Evolutionary conservation across 1,140 invertebrate genomes (phyloP).

Genomic region (Drosophila rufa): DNA sequence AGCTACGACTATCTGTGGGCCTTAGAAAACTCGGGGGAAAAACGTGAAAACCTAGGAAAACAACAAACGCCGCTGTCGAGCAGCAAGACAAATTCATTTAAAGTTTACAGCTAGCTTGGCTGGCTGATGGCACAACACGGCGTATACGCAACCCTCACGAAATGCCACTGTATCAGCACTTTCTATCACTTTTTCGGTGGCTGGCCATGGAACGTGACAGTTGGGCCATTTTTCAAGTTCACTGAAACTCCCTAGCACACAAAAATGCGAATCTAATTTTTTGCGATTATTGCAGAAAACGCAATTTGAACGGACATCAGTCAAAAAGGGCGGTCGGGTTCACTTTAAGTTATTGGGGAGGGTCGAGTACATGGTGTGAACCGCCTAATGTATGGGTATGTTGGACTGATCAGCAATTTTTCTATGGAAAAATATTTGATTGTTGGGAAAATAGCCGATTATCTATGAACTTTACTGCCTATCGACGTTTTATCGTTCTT

Average conservation of each 20-base stretch:
- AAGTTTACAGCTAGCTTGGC: slow-evolving; percentile 38
- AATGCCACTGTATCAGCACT: slow-evolving; percentile 55
- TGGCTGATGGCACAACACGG: slow-evolving; percentile 35
- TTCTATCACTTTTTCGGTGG: slow-evolving; percentile 47
- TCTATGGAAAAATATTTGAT: no score
- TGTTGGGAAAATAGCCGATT: no score
- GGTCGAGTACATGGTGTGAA: background rate
- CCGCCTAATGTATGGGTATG: no score
- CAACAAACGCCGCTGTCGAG: slow-evolving; percentile 14
- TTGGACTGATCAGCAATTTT: no score
- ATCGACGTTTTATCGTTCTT: no score
- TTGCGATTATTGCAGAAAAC: slow-evolving; percentile 71
- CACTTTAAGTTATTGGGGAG: background rate
- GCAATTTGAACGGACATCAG: slow-evolving; percentile 57
- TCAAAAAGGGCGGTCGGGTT: slow-evolving; percentile 31
- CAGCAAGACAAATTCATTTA: slow-evolving; percentile 67
- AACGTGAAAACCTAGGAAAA: slow-evolving; percentile 19
- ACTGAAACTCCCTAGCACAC: slow-evolving; percentile 25
- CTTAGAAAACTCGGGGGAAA: slow-evolving; percentile 21
- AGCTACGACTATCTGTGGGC: slow-evolving; percentile 13
- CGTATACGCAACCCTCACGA: slow-evolving; percentile 66
- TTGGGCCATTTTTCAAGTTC: slow-evolving; percentile 71
- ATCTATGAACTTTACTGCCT: slow-evolving; percentile 7
- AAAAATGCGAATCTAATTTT: slow-evolving; percentile 68
- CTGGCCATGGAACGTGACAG: slow-evolving; percentile 66